Conservation (phyloP, 2,888 invertebrate species). For the Athetis lepigone region DNA sequence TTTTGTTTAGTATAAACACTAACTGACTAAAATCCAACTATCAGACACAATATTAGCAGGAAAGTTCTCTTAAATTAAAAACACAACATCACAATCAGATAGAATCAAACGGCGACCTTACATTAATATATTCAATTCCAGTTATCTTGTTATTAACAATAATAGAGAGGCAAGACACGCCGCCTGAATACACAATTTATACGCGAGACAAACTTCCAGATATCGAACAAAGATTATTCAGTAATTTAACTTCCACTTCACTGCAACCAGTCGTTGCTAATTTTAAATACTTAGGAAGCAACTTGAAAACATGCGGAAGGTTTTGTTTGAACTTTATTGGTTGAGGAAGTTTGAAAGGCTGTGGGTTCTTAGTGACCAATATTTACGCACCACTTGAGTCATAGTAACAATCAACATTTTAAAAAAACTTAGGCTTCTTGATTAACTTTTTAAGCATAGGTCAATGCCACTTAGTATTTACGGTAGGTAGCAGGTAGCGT, state of each 20-base stretch:
- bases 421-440: too few species aligned
- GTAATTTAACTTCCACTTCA: slow-evolving; percentile 59
- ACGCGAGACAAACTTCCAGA: slow-evolving; percentile 43
- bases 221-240: slow-evolving; percentile 57
- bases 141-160: slow-evolving; percentile 38
- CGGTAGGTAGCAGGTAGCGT: too few species aligned
- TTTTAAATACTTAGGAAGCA: slow-evolving; percentile 39
- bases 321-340: slow-evolving; percentile 27
- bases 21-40: too few species aligned
- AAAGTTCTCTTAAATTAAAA: too few species aligned
- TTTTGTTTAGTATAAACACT: too few species aligned
- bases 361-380: too few species aligned
- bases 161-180: slow-evolving; percentile 22
- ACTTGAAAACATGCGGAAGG: slow-evolving; percentile 23
- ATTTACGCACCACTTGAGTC: too few species aligned
- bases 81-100: not conserved
- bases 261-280: slow-evolving; percentile 30
- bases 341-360: slow-evolving; percentile 1
- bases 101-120: not conserved
- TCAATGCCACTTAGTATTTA: too few species aligned
- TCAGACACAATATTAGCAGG: too few species aligned
- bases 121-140: slow-evolving; percentile 23
- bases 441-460: too few species aligned
- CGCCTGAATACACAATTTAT: slow-evolving; percentile 57
- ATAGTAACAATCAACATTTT: too few species aligned